Evolutionary conservation across 2,113 vertebrate species (phyloP), one percentile per base, ranked within the genome.

Genomic region (Sturnus vulgaris): DNA sequence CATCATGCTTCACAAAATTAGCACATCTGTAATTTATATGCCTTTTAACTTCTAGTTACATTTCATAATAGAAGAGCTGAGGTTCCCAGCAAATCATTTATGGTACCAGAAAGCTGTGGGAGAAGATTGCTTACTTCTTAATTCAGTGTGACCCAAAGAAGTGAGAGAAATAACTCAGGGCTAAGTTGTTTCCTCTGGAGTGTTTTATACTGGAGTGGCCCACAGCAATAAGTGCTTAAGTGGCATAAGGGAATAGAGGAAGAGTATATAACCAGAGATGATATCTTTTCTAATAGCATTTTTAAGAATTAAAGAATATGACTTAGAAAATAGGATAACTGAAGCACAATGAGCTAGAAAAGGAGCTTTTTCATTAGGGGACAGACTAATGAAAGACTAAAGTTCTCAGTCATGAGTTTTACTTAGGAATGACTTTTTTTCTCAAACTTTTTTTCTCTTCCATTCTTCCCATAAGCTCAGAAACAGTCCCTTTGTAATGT

Each of bases 141-240:
- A 96, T 97, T 96, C 88, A 72, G 91, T 96, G 69, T 96, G 96
- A 97, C 96, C 95, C 92, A 97, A 94, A 95, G 95, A 97, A 96
- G 92, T 96, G 96, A 93, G 78, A 96, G 95, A 96, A 97, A 95
- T 95, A 97, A 97, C 92, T 96, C 84, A 91, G 86, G 93, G 93
- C 95, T 97, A 97, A 96, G 94, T 97, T 97, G 85, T 97, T 97
- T 97, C 86, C 97, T 96, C 96, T 91, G 84, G 96, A 96, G 96
- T 95, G 86, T 93, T 97, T 80, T 84, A 78, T 85, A 90, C 78
- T 94, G 91, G 73, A 97, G 97, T 91, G 93, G 96, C 95, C 97
- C 97, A 95, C 80, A 97, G 95, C 95, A 97, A n/a, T 97, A 98
- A 98, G 95, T 97, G 96, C 96, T 95, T 98, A 97, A 97, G 96